Conservation (phyloP, 2,797 vertebrate genomes). For the Sebastes steindachneri region DNA sequence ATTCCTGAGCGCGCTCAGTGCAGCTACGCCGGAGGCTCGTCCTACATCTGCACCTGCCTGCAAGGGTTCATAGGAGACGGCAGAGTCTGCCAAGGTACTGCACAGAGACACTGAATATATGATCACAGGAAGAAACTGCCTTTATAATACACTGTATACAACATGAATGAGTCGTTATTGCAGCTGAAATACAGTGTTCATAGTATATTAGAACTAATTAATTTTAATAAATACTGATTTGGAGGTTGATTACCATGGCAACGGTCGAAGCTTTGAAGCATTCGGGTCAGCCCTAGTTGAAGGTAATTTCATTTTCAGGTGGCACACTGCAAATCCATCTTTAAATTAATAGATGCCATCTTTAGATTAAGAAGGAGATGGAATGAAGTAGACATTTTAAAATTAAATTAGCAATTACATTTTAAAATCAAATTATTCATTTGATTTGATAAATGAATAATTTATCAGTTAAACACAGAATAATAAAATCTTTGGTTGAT, state of each 20-base stretch:
- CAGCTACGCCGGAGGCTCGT: slow-evolving; percentile 86
- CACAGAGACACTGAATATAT: background rate
- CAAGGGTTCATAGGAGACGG: slow-evolving; percentile 91
- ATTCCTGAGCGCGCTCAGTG: slow-evolving; percentile 90
- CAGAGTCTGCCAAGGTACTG: slow-evolving; percentile 86
- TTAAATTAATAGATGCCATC: background rate
- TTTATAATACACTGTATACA: background rate
- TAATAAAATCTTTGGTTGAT: background rate
- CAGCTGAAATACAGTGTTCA: background rate
- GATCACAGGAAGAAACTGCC: background rate
- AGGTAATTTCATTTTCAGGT: background rate
- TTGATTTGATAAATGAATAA: background rate
- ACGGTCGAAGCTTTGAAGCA: too few species aligned
- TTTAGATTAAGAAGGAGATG: background rate
- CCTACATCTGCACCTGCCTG: slow-evolving; percentile 89
- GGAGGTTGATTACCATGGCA: too few species aligned
- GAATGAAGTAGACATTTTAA: background rate
- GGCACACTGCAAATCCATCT: background rate
- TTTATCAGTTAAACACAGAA: background rate
- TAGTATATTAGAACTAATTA: background rate
- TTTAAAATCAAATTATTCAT: background rate
- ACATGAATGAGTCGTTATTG: background rate
- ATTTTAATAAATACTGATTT: background rate
- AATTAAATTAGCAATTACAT: background rate
- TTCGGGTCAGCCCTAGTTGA: too few species aligned